These are phyloP conservation scores for Corythoichthys intestinalis DNA, from an alignment of 2,113 vertebrate genomes.

Conservation along the genomic window DNA sequence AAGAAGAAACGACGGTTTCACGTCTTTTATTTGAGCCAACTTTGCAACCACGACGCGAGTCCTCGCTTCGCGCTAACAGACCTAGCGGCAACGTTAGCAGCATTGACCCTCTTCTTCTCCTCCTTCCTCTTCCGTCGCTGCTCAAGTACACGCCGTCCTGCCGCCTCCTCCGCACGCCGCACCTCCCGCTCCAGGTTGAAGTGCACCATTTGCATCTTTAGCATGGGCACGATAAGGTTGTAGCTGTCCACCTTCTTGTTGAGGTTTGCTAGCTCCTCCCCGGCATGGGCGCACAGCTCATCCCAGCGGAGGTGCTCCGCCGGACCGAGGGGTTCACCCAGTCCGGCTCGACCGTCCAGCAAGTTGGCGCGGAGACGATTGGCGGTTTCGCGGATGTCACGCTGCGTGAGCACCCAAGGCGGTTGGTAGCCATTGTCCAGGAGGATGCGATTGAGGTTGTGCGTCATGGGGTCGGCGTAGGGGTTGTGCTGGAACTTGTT, in stretches of 20 bases:
- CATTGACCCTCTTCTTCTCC: slow-evolving; percentile 45
- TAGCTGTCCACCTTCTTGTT: slow-evolving; percentile 88
- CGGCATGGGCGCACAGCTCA: slow-evolving; percentile 69
- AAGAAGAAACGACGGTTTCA: neutral
- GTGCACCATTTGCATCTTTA: slow-evolving; percentile 90
- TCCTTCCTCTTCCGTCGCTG: slow-evolving; percentile 49
- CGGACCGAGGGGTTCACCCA: slow-evolving; percentile 72
- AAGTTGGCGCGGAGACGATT: slow-evolving; percentile 70
- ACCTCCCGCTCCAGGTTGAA: slow-evolving; percentile 82
- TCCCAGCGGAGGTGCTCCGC: slow-evolving; percentile 73
- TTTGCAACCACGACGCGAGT: slow-evolving; percentile 64
- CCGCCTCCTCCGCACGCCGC: slow-evolving; percentile 68
- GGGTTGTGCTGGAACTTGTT: slow-evolving; percentile 86
- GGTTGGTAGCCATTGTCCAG: slow-evolving; percentile 96
- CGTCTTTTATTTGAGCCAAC: slow-evolving; percentile 43
- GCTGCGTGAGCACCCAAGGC: slow-evolving; percentile 87
- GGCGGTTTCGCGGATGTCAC: slow-evolving; percentile 83
- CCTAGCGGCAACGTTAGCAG: neutral
- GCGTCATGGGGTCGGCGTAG: slow-evolving; percentile 92
- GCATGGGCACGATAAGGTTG: slow-evolving; percentile 88
- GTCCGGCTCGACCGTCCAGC: slow-evolving; percentile 66
- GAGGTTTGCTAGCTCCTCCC: slow-evolving; percentile 76
- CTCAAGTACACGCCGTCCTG: slow-evolving; percentile 45
- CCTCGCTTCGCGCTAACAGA: slow-evolving; percentile 30
- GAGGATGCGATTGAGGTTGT: slow-evolving; percentile 95